phyloP scores from a whole-genome alignment of 2,113 vertebrate species.

The Phocoena phocoena region DNA sequence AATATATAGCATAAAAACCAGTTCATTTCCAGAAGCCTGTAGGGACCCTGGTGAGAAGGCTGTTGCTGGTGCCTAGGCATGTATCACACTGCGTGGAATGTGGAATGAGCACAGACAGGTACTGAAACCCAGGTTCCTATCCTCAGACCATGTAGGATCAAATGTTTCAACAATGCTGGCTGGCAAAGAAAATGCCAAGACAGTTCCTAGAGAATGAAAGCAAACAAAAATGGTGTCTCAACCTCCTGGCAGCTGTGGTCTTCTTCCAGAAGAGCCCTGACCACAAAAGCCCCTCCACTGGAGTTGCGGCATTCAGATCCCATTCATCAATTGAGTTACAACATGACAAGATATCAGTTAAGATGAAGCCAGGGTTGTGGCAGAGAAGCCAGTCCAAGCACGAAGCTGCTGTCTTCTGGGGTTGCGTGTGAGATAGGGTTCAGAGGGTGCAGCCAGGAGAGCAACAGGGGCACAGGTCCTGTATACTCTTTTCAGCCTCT shows the following conservation, averaged over 20 bases:
- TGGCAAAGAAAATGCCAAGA: conserved; percentile 83
- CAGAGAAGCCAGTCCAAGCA: conserved; percentile 90
- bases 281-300: conserved; percentile 88
- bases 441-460: conserved; percentile 88
- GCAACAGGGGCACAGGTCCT: conserved; percentile 92
- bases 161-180: conserved; percentile 84
- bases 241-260: conserved; percentile 81
- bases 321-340: conserved; percentile 80
- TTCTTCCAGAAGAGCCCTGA: conserved; percentile 90
- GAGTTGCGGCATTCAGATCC: conserved; percentile 86
- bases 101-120: too few species aligned
- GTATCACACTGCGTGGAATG: neutral
- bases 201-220: conserved; percentile 89
- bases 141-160: conserved; percentile 86
- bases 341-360: conserved; percentile 88
- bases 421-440: conserved; percentile 91
- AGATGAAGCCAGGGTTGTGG: conserved; percentile 92
- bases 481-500: conserved; percentile 92
- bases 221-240: conserved; percentile 91
- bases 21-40: conserved; percentile 83
- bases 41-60: conserved; percentile 91
- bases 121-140: neutral
- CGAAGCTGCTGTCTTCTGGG: conserved; percentile 91
- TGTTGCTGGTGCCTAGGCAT: conserved; percentile 85
- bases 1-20: conserved; percentile 81